These are phyloP conservation scores for Arnoldichthys spilopterus DNA, from an alignment of 2,797 vertebrate genomes.

Conservation along the genomic window DNA sequence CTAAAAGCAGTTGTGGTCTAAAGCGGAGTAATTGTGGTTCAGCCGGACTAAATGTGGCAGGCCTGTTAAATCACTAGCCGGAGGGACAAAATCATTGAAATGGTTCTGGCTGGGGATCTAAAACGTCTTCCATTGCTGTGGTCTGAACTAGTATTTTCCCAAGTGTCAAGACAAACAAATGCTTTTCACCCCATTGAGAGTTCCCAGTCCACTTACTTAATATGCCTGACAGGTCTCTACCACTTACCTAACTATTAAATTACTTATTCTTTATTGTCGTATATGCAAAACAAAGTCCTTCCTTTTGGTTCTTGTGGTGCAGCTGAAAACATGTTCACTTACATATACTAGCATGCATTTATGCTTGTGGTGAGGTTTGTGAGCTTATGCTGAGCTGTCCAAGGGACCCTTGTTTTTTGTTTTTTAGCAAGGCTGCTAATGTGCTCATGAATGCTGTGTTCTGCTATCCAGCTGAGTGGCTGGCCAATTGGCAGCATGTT, in stretches of 20 bases:
- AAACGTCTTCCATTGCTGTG: not conserved
- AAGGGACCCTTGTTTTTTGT: constrained; percentile 12
- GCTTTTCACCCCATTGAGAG: constrained; percentile 43
- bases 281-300: too few species aligned
- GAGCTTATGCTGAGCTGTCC: not conserved
- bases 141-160: constrained; percentile 37
- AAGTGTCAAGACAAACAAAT: constrained; percentile 48
- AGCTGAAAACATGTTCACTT: not conserved
- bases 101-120: constrained; percentile 18
- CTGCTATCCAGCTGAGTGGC: constrained; percentile 9
- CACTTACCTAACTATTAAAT: constrained; percentile 28
- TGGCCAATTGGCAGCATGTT: constrained; percentile 22
- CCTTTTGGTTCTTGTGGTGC: not conserved
- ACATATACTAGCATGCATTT: not conserved
- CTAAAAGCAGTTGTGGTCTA: not conserved
- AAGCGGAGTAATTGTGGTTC: constrained; percentile 9
- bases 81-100: constrained; percentile 26
- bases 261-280: not conserved
- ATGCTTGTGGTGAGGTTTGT: not conserved
- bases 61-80: constrained; percentile 29
- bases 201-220: constrained; percentile 37
- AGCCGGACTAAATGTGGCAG: constrained; percentile 14
- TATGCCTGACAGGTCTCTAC: constrained; percentile 35
- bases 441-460: constrained; percentile 35
- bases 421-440: constrained; percentile 19